phyloP scores from a whole-genome alignment of 1,140 invertebrate genomes.

The Physella acuta region DNA sequence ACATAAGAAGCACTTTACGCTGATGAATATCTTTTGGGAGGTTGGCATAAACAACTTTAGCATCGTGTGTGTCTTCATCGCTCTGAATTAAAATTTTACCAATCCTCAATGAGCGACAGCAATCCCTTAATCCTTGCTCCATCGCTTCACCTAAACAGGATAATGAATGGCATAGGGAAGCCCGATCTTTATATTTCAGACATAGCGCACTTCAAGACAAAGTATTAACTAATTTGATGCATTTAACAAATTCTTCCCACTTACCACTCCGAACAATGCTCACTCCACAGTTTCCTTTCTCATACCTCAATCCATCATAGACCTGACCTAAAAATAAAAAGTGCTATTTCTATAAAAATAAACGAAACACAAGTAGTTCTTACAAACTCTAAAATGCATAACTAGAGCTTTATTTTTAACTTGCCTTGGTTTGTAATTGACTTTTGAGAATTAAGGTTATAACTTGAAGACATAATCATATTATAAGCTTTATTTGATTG shows the following conservation, averaged over 20 bases:
- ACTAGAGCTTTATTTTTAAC: no score
- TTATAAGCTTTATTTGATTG: no score
- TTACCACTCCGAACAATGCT: slow-evolving; percentile 83
- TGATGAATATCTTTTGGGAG: slow-evolving; percentile 92
- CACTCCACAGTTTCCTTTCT: slow-evolving; percentile 97
- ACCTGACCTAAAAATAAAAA: slow-evolving; percentile 69
- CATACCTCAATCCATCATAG: slow-evolving; percentile 90
- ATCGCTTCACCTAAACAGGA: slow-evolving; percentile 89
- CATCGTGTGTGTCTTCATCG: slow-evolving; percentile 93
- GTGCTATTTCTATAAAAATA: no score
- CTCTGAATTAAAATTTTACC: slow-evolving; percentile 97
- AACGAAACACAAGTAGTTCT: no score
- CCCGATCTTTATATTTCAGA: no score
- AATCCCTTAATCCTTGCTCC: slow-evolving; percentile 94
- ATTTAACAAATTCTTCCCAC: no score
- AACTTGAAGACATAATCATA: no score
- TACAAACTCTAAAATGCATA: no score
- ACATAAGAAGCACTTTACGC: slow-evolving; percentile 92
- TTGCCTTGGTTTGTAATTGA: no score
- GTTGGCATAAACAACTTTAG: slow-evolving; percentile 94
- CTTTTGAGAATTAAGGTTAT: no score
- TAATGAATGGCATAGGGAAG: neutral
- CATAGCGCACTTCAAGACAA: no score
- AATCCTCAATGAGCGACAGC: slow-evolving; percentile 93
- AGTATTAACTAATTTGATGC: no score